Evolutionary conservation across 1,140 invertebrate species (phyloP).

Genomic region (Reticulitermes speratus): DNA sequence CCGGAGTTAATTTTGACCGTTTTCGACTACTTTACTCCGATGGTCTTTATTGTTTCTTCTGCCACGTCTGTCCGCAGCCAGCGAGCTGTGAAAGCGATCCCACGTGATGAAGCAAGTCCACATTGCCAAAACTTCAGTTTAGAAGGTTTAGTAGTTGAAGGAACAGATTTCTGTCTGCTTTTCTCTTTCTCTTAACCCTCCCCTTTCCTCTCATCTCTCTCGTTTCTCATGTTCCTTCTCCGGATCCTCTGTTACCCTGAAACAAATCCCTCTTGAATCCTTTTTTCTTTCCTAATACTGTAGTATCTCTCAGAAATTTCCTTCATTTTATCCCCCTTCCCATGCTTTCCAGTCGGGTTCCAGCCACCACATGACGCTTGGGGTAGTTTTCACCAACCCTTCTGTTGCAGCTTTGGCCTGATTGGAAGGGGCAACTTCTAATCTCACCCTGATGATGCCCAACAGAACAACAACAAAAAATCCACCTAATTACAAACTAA

Average conservation of each 20-base stretch:
- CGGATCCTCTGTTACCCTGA: not conserved
- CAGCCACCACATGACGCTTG: not conserved
- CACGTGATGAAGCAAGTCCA: not conserved
- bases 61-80: not conserved
- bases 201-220: not conserved
- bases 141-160: conserved; percentile 12
- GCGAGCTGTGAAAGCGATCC: not conserved
- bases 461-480: not conserved
- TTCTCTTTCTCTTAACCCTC: not conserved
- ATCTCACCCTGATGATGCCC: not conserved
- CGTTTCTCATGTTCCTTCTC: not conserved
- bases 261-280: not conserved
- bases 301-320: conserved; percentile 5
- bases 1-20: conserved; percentile 1
- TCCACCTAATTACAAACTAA: conserved; percentile 16
- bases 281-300: not conserved
- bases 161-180: not conserved
- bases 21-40: not conserved
- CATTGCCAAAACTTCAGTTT: conserved; percentile 13
- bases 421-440: conserved; percentile 14
- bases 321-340: not conserved
- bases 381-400: conserved; percentile 13
- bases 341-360: not conserved
- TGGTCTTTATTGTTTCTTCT: not conserved
- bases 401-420: not conserved